Evolutionary conservation across 2,113 vertebrate species (phyloP).

Genomic region (Todiramphus saurophagus): DNA sequence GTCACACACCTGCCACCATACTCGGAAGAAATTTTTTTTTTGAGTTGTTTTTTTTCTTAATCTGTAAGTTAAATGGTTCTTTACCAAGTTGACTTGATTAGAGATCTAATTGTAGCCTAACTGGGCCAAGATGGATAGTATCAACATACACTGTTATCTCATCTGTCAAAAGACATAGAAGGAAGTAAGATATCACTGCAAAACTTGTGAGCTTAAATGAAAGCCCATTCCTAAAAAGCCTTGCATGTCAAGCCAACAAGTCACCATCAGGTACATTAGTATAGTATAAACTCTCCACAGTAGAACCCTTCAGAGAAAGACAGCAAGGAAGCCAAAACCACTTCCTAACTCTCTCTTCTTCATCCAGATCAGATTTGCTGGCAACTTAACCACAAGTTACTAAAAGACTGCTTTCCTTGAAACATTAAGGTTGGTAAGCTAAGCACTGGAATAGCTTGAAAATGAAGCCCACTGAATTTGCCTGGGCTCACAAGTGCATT

Average conservation of each 20-base stretch:
- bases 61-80: not conserved
- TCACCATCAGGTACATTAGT: not conserved
- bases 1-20: not conserved
- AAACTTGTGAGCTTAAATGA: not conserved
- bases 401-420: not conserved
- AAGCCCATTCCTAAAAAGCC: not conserved
- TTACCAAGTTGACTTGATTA: not conserved
- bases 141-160: not conserved
- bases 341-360: not conserved
- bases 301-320: not conserved
- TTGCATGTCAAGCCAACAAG: not conserved
- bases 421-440: not conserved
- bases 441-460: not conserved
- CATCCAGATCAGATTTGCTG: not conserved
- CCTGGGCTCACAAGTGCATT: not conserved
- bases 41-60: not conserved
- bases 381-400: not conserved
- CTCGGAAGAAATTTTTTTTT: not conserved
- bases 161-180: not conserved
- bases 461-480: not conserved
- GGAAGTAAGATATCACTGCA: not conserved
- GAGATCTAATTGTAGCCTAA: conserved; percentile 5
- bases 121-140: not conserved
- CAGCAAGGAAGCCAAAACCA: not conserved
- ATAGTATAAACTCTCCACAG: not conserved